Evolutionary conservation across 2,888 invertebrate genomes (phyloP).

Genomic region (Volucella inflata): DNA sequence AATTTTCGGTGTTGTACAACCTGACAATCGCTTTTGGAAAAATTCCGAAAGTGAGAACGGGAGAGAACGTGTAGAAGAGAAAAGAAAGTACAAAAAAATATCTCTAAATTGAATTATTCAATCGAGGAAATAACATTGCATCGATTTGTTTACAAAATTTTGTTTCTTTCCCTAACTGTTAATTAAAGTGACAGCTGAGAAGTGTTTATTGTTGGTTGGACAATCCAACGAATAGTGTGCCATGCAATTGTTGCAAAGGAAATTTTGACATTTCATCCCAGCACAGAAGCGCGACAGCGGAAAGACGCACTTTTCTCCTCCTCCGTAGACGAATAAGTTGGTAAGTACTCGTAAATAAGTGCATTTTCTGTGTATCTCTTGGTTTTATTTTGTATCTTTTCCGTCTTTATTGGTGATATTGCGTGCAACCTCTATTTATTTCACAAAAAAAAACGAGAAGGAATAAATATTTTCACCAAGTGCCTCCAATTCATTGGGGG

Average conservation of each 20-base stretch:
- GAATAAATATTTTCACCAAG: not conserved
- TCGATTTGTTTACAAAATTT: conserved; percentile 66
- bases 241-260: conserved; percentile 36
- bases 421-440: conserved; percentile 18
- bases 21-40: conserved; percentile 24
- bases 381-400: conserved; percentile 32
- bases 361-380: conserved; percentile 20
- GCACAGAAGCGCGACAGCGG: conserved; percentile 11
- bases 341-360: not conserved
- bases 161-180: not conserved
- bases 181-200: conserved; percentile 26
- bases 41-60: conserved; percentile 46
- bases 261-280: conserved; percentile 47
- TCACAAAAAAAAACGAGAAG: not conserved
- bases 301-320: conserved; percentile 28
- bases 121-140: conserved; percentile 46
- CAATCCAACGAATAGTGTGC: conserved; percentile 11
- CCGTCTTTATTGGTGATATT: not conserved
- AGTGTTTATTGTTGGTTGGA: conserved; percentile 28
- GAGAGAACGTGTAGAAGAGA: conserved; percentile 13
- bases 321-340: too few species aligned
- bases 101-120: conserved; percentile 35
- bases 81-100: conserved; percentile 38
- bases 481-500: conserved; percentile 29
- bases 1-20: conserved; percentile 51